These are phyloP conservation scores for Pseudomyrmex sp. DNA, from an alignment of 1,140 invertebrate species.

Conservation along the genomic window DNA sequence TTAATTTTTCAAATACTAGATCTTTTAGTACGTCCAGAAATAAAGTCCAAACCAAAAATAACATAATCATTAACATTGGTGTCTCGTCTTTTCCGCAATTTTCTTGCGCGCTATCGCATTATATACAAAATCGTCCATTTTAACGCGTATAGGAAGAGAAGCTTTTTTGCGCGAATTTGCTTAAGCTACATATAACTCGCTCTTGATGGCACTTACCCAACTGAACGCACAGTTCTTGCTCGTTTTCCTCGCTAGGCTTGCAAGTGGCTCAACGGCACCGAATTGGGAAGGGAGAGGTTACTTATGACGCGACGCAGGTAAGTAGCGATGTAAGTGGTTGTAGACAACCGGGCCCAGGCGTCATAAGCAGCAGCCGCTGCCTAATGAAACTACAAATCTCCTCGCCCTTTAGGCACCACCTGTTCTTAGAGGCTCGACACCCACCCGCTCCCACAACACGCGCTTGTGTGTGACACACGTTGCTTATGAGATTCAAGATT, in stretches of 20 bases:
- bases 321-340: conserved; percentile 85
- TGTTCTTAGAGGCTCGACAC: conserved; percentile 80
- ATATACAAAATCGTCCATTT: background rate
- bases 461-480: conserved; percentile 77
- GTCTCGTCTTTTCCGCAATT: background rate
- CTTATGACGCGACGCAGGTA: conserved; percentile 78
- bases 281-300: conserved; percentile 63
- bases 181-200: conserved; percentile 50
- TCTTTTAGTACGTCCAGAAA: background rate
- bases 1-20: conserved; percentile 24
- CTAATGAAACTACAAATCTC: conserved; percentile 86
- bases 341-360: conserved; percentile 82
- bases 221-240: conserved; percentile 55
- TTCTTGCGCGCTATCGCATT: background rate
- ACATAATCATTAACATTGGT: background rate
- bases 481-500: conserved; percentile 81
- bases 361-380: conserved; percentile 85
- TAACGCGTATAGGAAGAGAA: background rate
- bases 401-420: conserved; percentile 82
- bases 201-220: conserved; percentile 48
- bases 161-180: conserved; percentile 51
- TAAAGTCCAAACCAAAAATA: background rate
- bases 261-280: conserved; percentile 42
- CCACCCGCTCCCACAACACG: conserved; percentile 72
- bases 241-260: conserved; percentile 2